Evolutionary conservation across 2,888 invertebrate genomes (phyloP), one percentile per base, ranked within the genome.

Genomic region (Noctua pronuba): DNA sequence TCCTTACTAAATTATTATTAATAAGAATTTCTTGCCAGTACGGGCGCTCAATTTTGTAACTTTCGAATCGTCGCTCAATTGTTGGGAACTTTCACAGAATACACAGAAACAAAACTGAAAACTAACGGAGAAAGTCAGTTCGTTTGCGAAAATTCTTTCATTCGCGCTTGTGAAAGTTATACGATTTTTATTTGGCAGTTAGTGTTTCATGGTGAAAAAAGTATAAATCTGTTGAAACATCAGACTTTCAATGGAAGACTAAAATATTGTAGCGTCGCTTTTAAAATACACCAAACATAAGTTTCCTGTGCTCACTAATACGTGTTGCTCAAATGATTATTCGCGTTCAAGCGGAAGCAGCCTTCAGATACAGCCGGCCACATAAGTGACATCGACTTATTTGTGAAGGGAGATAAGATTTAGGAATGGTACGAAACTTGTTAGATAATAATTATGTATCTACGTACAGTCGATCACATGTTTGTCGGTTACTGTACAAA

Each of bases 261-360:
- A 60, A 58, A 31, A 72, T 62, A 55, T 49, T 68, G 28, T 46
- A 55, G 41, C 31, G 67, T 72, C 58, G 62, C 66, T 70, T 80
- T 52, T 46, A 66, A 80, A 44, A 49, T 4, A 35, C 21, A 79
- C 28, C 21, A 68, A 70, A 55, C 60, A 64, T 75, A 52, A 2
- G 28, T 73, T 67, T 68, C n/a, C 46, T 71, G 52, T 83, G 77
- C 82, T 84, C 80, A 86, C 74, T 73, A 28, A 69, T 81, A 75
- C 73, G 78, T 79, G 79, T 89, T 86, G 86, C 84, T 84, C 84
- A 87, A 84, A 82, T 79, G 58, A 75, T 74, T 80, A 38, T 71
- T 74, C 52, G 69, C 70, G 64, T 75, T 66, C 69, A 49, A 68
- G 38, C 71, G 24, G 11, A 55, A 58, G 35, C 44, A 35, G 66